Percentiles rank a stretch among this genome's conserved stretches.
Evolutionary conservation across 2,113 vertebrate species (phyloP).

Genomic region (Psilopsiagon aurifrons): DNA sequence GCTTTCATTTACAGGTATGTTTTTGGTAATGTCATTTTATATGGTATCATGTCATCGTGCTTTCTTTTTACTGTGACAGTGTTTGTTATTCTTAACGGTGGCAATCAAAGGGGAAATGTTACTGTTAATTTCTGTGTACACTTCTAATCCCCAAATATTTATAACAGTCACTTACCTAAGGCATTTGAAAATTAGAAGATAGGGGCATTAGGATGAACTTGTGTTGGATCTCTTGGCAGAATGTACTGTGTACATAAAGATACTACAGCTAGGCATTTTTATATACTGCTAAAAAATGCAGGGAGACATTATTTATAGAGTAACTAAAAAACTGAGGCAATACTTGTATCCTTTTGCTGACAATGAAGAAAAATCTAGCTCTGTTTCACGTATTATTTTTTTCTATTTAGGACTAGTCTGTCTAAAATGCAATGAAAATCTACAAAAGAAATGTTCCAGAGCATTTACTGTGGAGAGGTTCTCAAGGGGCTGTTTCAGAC

Average conservation of each 20-base stretch:
- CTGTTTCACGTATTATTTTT: not conserved
- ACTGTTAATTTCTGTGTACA: slow-evolving; percentile 32
- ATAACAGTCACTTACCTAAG: slow-evolving; percentile 13
- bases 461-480: not conserved
- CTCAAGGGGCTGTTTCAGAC: not conserved
- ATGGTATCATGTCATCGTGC: not conserved
- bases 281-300: not conserved
- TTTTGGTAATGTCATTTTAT: not conserved
- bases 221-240: slow-evolving; percentile 1
- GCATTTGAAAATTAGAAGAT: not conserved
- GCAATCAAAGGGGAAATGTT: slow-evolving; percentile 56
- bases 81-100: slow-evolving; percentile 51
- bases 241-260: not conserved
- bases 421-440: not conserved
- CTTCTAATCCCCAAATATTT: slow-evolving; percentile 46
- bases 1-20: slow-evolving; percentile 35
- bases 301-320: not conserved
- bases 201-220: not conserved
- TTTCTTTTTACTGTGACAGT: slow-evolving; percentile 23
- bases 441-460: not conserved
- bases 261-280: not conserved
- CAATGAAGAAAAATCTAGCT: not conserved
- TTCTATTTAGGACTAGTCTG: not conserved
- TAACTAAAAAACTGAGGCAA: not conserved
- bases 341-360: not conserved